phyloP scores from a whole-genome alignment of 2,797 vertebrate species.

The Sciurus carolinensis region DNA sequence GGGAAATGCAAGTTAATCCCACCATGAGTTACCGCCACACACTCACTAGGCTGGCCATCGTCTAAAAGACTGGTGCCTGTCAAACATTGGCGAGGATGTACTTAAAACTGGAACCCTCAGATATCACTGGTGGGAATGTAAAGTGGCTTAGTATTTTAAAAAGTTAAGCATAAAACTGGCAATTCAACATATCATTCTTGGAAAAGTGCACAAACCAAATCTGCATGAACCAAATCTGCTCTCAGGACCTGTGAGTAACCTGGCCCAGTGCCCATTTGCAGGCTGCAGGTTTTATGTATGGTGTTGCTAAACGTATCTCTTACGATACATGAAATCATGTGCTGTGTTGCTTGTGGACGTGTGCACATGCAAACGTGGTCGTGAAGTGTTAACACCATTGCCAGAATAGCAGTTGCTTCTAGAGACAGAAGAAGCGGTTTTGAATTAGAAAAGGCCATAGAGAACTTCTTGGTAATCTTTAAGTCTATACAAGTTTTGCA shows the following conservation, averaged over 20 bases:
- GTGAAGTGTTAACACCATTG: not conserved
- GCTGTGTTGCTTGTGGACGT: not conserved
- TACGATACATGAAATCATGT: not conserved
- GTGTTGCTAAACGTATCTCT: not conserved
- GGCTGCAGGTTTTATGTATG: not conserved
- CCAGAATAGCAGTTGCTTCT: not conserved
- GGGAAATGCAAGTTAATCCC: not conserved
- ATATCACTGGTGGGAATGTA: not conserved
- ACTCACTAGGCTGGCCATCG: not conserved
- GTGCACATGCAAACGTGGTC: not conserved
- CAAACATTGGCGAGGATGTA: not conserved
- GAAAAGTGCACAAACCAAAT: not conserved
- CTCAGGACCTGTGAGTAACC: not conserved
- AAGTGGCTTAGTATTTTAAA: constrained; percentile 46
- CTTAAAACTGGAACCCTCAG: not conserved
- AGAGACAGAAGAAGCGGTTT: not conserved
- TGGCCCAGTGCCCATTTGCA: not conserved
- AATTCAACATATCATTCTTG: not conserved
- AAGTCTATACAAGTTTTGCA: not conserved
- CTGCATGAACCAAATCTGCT: not conserved
- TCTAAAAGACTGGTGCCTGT: not conserved
- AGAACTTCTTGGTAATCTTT: not conserved
- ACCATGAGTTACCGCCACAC: not conserved
- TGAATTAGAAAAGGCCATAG: not conserved
- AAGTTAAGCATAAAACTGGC: not conserved